Evolutionary conservation across 2,797 vertebrate genomes (phyloP), one percentile per base, ranked within the genome.

Genomic region (Cichlasoma orientale): DNA sequence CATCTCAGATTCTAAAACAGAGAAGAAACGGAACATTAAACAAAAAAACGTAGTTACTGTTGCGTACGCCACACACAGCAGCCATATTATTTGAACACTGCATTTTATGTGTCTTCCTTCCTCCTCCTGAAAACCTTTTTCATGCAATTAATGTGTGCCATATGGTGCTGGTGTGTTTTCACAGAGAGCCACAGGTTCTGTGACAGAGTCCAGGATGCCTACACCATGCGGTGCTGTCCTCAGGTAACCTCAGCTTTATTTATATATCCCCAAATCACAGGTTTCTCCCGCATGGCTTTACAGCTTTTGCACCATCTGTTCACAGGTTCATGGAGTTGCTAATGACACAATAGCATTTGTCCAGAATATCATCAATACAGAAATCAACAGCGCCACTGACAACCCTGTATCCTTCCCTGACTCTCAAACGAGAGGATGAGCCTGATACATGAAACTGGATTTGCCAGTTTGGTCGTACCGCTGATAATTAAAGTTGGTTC

Each of bases 321-420:
- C 76, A 11, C 93, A 99, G 98, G 96, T 99, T 57, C 98, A 99
- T 0, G 98, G 98, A 68, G 87, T 99, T 72, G 95, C 94, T 70
- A 98, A 97, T 69, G 98, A 99, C 92, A 99, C 98, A 2, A 99
- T 99, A 77, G 92, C 94, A 9, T 99, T 99, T 93, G 98, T 97
- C 89, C 97, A 96, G 93, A 95, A 95, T 87, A 97, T 99, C 85
- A 98, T 99, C 82, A 97, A 93, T 1, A 99, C 96, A 16, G 98
- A 99, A 95, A 97, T 99, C 83, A 99, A 99, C 89, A 99, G 98
- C 0, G 98, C 98, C 73, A 99, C 98, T 0, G 98, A 99, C 90
- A 99, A 99, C 82, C 98, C 98, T 87, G 98, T 99, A 99, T 99
- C 97, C 95, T 98, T 96, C 84, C 0, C 21, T 7, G 2, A 56